Conservation (phyloP, 1,140 invertebrate genomes). For the Drosophila neocordata region DNA sequence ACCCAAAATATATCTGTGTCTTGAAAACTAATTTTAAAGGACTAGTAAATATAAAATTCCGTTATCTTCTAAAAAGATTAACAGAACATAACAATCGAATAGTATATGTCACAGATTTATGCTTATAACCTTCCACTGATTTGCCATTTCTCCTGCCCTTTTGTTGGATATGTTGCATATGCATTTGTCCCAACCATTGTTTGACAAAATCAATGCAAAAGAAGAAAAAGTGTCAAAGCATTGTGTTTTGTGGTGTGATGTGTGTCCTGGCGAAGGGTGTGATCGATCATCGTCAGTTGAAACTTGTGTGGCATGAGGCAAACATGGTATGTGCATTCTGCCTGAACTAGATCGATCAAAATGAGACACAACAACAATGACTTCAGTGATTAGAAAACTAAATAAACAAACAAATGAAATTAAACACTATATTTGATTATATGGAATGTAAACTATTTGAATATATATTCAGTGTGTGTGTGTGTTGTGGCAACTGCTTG, state of each 20-base stretch:
- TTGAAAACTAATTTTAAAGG: no score
- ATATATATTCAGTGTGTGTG: slow-evolving; percentile 7
- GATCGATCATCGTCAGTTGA: slow-evolving; percentile 47
- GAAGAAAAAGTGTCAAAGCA: slow-evolving; percentile 22
- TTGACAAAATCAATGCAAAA: slow-evolving; percentile 24
- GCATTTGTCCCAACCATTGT: not conserved
- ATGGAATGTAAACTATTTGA: slow-evolving; percentile 42
- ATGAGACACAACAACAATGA: slow-evolving; percentile 9
- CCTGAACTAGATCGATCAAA: slow-evolving; percentile 49
- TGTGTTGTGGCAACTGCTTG: slow-evolving; percentile 43
- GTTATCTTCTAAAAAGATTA: no score
- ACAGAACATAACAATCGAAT: no score
- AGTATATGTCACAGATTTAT: no score
- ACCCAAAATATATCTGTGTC: no score
- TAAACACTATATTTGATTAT: slow-evolving; percentile 58
- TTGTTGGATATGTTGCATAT: not conserved
- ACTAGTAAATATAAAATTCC: no score
- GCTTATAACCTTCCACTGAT: not conserved
- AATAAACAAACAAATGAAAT: slow-evolving; percentile 56
- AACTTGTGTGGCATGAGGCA: slow-evolving; percentile 37
- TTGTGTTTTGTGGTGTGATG: not conserved
- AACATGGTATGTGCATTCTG: not conserved
- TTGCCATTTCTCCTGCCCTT: not conserved
- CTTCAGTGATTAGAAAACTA: slow-evolving; percentile 44
- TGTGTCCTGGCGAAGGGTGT: slow-evolving; percentile 25